Conservation (phyloP, 1,140 invertebrate species). For the Spodoptera litura region DNA sequence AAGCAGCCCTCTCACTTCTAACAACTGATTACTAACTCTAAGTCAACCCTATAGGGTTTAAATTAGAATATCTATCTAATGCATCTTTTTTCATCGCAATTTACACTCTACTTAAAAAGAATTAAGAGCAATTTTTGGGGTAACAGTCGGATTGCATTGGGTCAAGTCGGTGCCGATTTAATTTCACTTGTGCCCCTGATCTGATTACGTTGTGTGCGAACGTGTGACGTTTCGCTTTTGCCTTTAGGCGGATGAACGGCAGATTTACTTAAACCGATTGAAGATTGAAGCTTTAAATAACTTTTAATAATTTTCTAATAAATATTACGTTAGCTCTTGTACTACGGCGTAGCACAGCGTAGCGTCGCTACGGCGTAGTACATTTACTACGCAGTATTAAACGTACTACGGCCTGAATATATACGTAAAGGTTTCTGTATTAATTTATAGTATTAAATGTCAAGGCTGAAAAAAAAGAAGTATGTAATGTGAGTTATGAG, state of each 20-base stretch:
- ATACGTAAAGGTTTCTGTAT: not conserved
- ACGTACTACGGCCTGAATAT: not conserved
- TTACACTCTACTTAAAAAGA: constrained; percentile 35
- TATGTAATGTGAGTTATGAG: too few species aligned
- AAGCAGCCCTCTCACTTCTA: not conserved
- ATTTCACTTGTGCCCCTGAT: constrained; percentile 80
- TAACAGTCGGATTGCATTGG: constrained; percentile 51
- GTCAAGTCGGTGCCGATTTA: constrained; percentile 81
- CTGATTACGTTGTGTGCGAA: constrained; percentile 76
- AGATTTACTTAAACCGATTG: constrained; percentile 40
- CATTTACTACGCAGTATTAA: not conserved
- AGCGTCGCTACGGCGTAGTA: not conserved
- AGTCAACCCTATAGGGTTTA: not conserved
- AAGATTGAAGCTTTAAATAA: constrained; percentile 6
- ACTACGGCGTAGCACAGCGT: not conserved
- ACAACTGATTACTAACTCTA: constrained; percentile 50
- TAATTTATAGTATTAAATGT: not conserved
- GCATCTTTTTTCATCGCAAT: not conserved
- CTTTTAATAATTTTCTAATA: not conserved
- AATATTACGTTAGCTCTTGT: not conserved
- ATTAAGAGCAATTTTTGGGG: constrained; percentile 36
- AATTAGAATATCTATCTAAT: constrained; percentile 13
- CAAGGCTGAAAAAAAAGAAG: too few species aligned
- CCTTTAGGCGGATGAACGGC: constrained; percentile 47
- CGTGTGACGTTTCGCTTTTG: constrained; percentile 62